Evolutionary conservation across 1,140 invertebrate genomes (phyloP), one percentile per base, ranked within the genome.

Genomic region (Zophobas morio): DNA sequence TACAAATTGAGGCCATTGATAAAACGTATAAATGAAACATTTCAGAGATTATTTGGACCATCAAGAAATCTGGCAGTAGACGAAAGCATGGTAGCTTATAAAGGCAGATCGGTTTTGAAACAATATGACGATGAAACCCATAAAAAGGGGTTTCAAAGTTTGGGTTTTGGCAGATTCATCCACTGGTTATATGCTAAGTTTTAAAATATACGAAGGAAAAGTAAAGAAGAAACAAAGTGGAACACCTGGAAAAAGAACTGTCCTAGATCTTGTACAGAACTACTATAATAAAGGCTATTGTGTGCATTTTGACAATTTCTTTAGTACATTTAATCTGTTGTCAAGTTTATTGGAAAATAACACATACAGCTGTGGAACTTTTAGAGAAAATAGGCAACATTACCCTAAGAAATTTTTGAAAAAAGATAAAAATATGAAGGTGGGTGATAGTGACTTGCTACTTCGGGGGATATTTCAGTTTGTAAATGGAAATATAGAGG

Each of bases 51-150:
- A 0, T 74, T 79, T 77, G 76, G 49, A 39, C 82, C 83, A 78
- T 79, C 81, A 53, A 70, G 54, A 8, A 74, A 85, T 73, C 80
- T 85, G 34, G 60, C 76, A 8, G 82, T 87, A 1, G 84, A 87
- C 78, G 84, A 86, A 54, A 80, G 79, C 33, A 87, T 86, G 84
- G 83, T 85, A 54, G 71, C 66, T 51, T 86, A 84, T 78, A 85
- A 85, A 80, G 83, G 84, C 3, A 74, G 84, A 42, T 82, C 79
- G 32, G 51, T 47, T 60, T 36, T 85, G 53, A 86, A 85, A 49
- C 84, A 86, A 70, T 85, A 83, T 85, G 80, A 82, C 83, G 35
- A 46, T 81, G 32, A 85, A 85, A 63, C 82, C 84, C n/a, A 84
- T 84, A 49, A 85, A 85, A 79, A 70, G 83, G 34, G 84, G 82